These are phyloP conservation scores for Oligia strigilis DNA, from an alignment of 2,888 invertebrate genomes.

Conservation along the genomic window DNA sequence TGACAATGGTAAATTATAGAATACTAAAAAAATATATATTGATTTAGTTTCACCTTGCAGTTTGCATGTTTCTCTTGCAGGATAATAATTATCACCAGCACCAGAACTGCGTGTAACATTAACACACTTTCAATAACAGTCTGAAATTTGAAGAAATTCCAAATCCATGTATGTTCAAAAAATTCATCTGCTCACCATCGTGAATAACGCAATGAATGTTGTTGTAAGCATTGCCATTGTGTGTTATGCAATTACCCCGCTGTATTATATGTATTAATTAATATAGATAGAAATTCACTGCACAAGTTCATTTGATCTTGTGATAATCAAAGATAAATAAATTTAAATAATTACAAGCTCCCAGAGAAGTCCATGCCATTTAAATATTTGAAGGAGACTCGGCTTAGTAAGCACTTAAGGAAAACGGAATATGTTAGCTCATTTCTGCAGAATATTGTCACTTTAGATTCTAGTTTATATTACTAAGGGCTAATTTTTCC, in stretches of 20 bases:
- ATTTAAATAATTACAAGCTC: conserved; percentile 55
- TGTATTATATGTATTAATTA: background rate
- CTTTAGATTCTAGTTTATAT: conserved; percentile 4
- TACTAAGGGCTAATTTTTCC: no score
- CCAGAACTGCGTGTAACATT: no score
- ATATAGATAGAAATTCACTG: background rate
- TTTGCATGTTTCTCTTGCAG: no score
- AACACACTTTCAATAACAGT: background rate
- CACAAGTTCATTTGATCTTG: conserved; percentile 12
- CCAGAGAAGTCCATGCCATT: conserved; percentile 59
- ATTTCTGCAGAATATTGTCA: conserved; percentile 19
- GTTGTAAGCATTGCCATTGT: background rate
- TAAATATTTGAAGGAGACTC: conserved; percentile 64
- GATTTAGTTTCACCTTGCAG: no score
- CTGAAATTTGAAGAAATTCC: background rate
- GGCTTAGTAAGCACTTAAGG: conserved; percentile 41
- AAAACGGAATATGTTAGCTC: conserved; percentile 31
- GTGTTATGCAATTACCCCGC: background rate
- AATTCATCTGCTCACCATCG: background rate
- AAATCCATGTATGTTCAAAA: background rate
- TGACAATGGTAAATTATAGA: no score
- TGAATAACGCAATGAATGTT: background rate
- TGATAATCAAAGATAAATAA: conserved; percentile 30
- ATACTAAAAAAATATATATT: no score
- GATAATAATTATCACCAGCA: no score